These are phyloP conservation scores for Ips typographus DNA, from an alignment of 1,140 invertebrate genomes.

Conservation along the genomic window DNA sequence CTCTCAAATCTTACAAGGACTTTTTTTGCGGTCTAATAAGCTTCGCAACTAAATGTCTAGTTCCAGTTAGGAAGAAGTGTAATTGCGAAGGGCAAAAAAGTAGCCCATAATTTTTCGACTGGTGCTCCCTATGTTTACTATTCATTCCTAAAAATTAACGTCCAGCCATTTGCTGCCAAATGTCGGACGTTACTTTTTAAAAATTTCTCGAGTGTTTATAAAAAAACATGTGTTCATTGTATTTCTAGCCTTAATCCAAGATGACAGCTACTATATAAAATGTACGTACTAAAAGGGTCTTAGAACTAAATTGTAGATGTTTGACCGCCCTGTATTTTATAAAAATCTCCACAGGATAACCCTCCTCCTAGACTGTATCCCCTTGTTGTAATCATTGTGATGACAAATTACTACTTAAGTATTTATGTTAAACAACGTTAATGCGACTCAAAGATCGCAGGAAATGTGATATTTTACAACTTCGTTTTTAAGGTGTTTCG, in stretches of 20 bases:
- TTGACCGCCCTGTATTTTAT: too few species aligned
- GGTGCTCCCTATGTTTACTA: neutral
- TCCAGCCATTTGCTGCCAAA: too few species aligned
- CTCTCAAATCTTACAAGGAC: constrained; percentile 39
- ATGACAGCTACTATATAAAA: too few species aligned
- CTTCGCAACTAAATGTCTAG: constrained; percentile 42
- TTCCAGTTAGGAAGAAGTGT: constrained; percentile 43
- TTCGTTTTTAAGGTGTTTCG: constrained; percentile 7
- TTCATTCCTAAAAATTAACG: neutral
- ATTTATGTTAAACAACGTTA: neutral
- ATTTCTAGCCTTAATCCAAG: too few species aligned
- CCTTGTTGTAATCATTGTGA: neutral
- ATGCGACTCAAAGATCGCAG: neutral
- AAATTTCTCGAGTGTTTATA: too few species aligned
- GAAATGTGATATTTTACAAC: constrained; percentile 22
- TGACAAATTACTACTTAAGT: neutral
- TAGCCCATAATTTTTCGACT: constrained; percentile 6
- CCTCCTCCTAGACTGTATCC: too few species aligned
- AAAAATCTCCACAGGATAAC: too few species aligned
- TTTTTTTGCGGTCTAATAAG: constrained; percentile 45
- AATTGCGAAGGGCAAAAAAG: constrained; percentile 40
- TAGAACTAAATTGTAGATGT: too few species aligned
- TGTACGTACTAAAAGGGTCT: too few species aligned
- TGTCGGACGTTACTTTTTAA: too few species aligned
- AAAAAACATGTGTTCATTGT: too few species aligned